These are phyloP conservation scores for Ophion ellenae DNA, from an alignment of 2,888 invertebrate species.

Conservation along the genomic window DNA sequence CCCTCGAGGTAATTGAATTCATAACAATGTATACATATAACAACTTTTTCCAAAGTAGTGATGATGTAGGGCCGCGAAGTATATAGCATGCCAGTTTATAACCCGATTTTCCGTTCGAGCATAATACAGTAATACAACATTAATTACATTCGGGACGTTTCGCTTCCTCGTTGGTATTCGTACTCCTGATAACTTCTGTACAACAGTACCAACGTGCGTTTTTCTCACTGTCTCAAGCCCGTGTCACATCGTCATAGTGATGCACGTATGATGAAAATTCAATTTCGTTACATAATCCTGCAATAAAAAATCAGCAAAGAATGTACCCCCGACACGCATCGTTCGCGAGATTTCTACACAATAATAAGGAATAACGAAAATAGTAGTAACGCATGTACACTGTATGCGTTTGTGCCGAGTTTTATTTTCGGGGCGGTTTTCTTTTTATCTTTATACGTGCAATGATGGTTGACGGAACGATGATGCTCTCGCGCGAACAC, in stretches of 20 bases:
- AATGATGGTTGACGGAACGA: conserved; percentile 4
- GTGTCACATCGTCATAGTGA: not conserved
- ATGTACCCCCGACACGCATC: not conserved
- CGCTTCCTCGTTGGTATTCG: not conserved
- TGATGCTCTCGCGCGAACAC: conserved; percentile 35
- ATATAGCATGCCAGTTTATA: not conserved
- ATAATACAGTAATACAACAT: not conserved
- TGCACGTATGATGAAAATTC: not conserved
- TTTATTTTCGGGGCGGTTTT: conserved; percentile 2
- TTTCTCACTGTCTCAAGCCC: not conserved
- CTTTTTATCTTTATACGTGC: not conserved
- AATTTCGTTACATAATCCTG: conserved; percentile 43
- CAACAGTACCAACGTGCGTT: not conserved
- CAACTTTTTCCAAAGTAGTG: not conserved
- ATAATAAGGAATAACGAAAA: not conserved
- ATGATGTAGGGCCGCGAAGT: not conserved
- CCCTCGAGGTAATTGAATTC: conserved; percentile 72
- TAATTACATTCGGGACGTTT: not conserved
- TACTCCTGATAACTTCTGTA: not conserved
- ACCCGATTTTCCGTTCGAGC: conserved; percentile 12
- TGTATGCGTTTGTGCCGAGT: not conserved
- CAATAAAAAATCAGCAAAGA: conserved; percentile 7
- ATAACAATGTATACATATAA: not conserved
- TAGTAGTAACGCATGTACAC: not conserved
- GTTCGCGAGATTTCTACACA: not conserved